Evolutionary conservation across 2,113 vertebrate genomes (phyloP).

Genomic region (Azemiops feae): DNA sequence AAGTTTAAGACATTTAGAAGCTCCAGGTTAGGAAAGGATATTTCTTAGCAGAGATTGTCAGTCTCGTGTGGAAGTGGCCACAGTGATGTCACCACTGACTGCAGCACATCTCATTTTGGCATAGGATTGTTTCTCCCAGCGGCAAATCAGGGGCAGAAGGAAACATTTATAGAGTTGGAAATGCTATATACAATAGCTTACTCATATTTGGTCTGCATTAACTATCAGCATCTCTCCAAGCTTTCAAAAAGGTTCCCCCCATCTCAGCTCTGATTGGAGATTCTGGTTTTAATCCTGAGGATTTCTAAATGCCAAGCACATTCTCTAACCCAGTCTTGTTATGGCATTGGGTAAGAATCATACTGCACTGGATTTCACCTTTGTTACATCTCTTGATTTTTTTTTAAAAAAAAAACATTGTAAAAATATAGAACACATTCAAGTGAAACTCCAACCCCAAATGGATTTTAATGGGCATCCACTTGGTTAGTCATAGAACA

Average conservation of each 20-base stretch:
- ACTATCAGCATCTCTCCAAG: neutral
- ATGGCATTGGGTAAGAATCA: neutral
- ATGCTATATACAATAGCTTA: neutral
- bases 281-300: neutral
- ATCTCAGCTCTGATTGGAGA: neutral
- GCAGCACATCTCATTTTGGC: neutral
- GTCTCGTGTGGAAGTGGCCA: neutral
- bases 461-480: conserved; percentile 37
- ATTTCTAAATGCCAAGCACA: neutral
- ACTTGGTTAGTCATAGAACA: conserved; percentile 42
- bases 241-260: neutral
- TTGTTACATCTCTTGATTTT: neutral
- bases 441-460: conserved; percentile 29
- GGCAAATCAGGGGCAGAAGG: neutral
- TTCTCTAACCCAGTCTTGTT: neutral
- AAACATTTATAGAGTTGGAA: neutral
- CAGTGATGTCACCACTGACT: neutral
- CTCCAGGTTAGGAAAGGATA: neutral
- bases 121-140: neutral
- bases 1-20: neutral
- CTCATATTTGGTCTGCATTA: neutral
- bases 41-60: neutral
- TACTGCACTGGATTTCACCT: neutral
- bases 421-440: neutral
- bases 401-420: neutral